Percentiles rank a stretch among this genome's conserved stretches.
phyloP scores from a whole-genome alignment of 2,113 vertebrate genomes.

The Brachyhypopomus occidentalis region DNA sequence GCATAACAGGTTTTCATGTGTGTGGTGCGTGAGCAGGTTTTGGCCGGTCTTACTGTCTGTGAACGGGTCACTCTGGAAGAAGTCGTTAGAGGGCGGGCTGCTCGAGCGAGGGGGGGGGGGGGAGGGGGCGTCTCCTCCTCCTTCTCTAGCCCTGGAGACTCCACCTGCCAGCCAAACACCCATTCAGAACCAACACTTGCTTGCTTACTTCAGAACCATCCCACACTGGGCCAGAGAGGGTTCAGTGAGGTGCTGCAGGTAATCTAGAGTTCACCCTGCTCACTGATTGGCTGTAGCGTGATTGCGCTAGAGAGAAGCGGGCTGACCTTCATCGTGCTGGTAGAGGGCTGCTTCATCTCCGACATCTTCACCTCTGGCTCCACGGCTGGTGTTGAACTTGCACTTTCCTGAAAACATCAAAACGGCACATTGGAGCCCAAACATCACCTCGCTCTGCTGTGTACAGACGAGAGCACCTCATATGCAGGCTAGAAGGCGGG shows the following conservation, averaged over 20 bases:
- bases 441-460: not conserved
- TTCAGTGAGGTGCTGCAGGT: not conserved
- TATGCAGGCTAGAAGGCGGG: not conserved
- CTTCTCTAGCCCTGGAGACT: constrained; percentile 81
- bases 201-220: too few relatives aligned
- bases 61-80: constrained; percentile 95
- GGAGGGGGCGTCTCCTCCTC: constrained; percentile 68
- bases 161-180: constrained; percentile 68
- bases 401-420: constrained; percentile 62
- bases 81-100: constrained; percentile 79
- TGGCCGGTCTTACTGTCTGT: constrained; percentile 84
- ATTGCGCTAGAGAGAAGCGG: not conserved
- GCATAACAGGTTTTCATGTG: not conserved
- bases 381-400: constrained; percentile 45
- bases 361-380: constrained; percentile 50
- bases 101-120: constrained; percentile 57
- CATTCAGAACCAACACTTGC: not conserved
- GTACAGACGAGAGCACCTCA: not conserved
- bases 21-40: not conserved
- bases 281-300: not conserved
- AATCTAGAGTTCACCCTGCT: not conserved
- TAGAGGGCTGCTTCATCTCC: constrained; percentile 52
- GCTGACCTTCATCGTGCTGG: constrained; percentile 63
- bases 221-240: too few relatives aligned
- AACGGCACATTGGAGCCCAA: not conserved